phyloP scores from a whole-genome alignment of 2,113 vertebrate genomes.

The Triplophysa tibetana region DNA sequence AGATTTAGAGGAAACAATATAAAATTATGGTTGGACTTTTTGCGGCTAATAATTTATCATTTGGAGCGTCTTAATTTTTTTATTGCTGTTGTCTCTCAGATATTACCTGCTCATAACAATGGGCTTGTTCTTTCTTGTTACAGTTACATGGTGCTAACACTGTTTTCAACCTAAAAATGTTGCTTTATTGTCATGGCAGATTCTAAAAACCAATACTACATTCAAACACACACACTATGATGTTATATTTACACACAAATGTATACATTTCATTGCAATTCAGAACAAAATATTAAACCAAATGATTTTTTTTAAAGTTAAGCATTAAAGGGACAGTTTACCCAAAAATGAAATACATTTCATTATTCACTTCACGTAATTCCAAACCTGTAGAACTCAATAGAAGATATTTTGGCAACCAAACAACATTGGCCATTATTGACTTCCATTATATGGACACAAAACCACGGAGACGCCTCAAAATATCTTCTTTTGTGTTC shows the following conservation, averaged over 20 bases:
- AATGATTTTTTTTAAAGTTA: too few species aligned
- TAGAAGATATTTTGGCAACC: too few species aligned
- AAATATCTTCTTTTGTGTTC: too few species aligned
- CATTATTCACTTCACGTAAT: too few species aligned
- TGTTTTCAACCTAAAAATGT: background rate
- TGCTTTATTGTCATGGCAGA: background rate
- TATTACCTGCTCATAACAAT: constrained; percentile 68
- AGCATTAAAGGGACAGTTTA: too few species aligned
- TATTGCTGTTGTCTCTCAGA: constrained; percentile 56
- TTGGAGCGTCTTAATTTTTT: constrained; percentile 45
- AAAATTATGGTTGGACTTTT: constrained; percentile 74
- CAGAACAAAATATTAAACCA: background rate
- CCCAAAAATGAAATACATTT: too few species aligned
- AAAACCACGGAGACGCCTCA: too few species aligned
- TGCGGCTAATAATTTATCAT: constrained; percentile 64
- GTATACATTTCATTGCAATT: background rate
- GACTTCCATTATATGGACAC: too few species aligned
- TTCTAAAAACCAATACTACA: background rate
- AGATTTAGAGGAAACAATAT: constrained; percentile 81
- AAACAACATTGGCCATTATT: too few species aligned
- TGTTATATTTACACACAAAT: background rate
- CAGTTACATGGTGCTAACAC: background rate
- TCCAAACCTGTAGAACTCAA: too few species aligned
- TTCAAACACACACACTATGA: background rate
- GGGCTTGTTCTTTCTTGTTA: background rate